Evolutionary conservation across 2,113 vertebrate species (phyloP), one percentile per base, ranked within the genome.

Genomic region (Erpornis zantholeuca): DNA sequence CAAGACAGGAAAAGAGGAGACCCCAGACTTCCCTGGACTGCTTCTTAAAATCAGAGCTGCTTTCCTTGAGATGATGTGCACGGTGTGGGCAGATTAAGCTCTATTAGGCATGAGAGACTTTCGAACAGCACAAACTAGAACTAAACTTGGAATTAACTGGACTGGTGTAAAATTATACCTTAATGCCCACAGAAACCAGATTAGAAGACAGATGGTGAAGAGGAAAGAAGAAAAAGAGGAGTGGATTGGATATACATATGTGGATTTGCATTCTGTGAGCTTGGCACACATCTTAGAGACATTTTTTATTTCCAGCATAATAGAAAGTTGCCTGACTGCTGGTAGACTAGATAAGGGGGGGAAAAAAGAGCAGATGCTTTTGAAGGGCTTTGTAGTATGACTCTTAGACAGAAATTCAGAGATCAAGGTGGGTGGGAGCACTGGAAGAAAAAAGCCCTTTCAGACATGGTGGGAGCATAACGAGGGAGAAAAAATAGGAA

Each of bases 201-300:
- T 92, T 90, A 96, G 53, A 90, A 94, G 82, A 93, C 96, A 96
- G 86, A 96, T 96, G 94, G 94, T 75, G 57, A 86, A 81, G 88
- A 90, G 86, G 69, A 76, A 83, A 93, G 47, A 73, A 92, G 79
- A 75, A 95, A 57, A 94, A 93, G 86, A 70, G 92, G 90, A 84
- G 56, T 92, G 69, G 56, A 81, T 88, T 88, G 85, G 90, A 82
- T 90, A 90, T 86, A 92, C 93, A 87, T 94, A 76, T 88, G 65
- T 95, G 92, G 86, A 97, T 94, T 96, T 96, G 92, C 96, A 94
- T 92, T 95, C 93, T 94, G 95, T 68, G 77, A 88, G 88, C 88
- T 93, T 96, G 92, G 95, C 92, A 96, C 80, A 83, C n/a, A n/a
- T 92, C 80, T 94, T 76, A 53, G 61, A 94, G 82, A 89, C 76